Base-by-base conservation (phyloP, 2,797 vertebrate species). In the Galaxias olidus region DNA sequence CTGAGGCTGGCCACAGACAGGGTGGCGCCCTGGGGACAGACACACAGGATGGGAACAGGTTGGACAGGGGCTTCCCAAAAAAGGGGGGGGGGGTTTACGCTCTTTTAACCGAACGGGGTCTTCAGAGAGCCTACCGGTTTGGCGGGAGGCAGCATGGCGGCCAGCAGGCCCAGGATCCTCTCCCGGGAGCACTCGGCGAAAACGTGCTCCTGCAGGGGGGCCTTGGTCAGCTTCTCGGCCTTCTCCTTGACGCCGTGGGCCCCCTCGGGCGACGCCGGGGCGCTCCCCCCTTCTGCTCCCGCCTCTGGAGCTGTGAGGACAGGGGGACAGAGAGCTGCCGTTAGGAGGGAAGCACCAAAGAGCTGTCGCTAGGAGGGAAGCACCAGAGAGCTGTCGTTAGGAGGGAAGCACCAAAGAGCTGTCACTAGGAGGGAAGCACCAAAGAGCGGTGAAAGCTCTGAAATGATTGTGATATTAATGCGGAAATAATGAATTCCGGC, bases 161-260 rank as follows among this genome's bases (percentile, higher is more conserved):
- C 95, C 66, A 99, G 77, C 20, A 99, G 88, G 12, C 97, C 98
- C 68, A 99, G 89, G 81, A 98, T 96, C 83, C 98, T 95, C 88
- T 99, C 98, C 82, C 96, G 94, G 72, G 96, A 98, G 81, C 96
- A 98, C 69, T 99, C 96, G 0, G 98, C 96, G 77, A 99, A 99
- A 58, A 98, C 93, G 54, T 98, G 95, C 9, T 96, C 96, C 76
- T 95, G 95, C 51, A 91, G 92, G 10, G 91, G 93, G 40, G 88
- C 84, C 64, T 81, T 91, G 17, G 93, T 78, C 45, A 91, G 76
- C 69, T 92, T 91, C 72, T 93, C 93, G 8, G 86, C 73, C 51
- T 80, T 78, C 44, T 88, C 86, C 55, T 86, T 88, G 61, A 71
- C 85, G 78, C 91, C 90, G 66, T 90, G 93, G 64, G 80, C 65